Conservation (phyloP, 2,113 vertebrate genomes). For the Hemibagrus wyckioides region DNA sequence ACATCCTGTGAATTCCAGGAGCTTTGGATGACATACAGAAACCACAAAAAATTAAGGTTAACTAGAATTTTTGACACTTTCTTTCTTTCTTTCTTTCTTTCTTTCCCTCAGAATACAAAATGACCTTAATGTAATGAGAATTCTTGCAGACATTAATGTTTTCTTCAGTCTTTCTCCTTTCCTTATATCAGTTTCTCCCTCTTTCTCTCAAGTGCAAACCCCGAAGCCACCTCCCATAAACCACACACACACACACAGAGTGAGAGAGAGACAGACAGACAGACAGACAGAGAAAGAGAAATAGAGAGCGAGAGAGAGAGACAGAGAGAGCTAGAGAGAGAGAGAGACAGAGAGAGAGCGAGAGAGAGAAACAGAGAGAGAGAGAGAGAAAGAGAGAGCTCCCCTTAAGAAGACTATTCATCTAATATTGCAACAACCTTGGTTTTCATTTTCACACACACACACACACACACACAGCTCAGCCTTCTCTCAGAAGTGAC, state of each 20-base stretch:
- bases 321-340: neutral
- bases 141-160: neutral
- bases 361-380: neutral
- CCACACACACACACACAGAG: neutral
- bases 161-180: neutral
- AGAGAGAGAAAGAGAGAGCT: neutral
- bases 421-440: conserved; percentile 18
- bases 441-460: neutral
- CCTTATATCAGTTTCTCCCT: neutral
- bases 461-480: neutral
- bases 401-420: neutral
- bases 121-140: neutral
- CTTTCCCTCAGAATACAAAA: neutral
- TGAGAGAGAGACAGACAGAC: neutral
- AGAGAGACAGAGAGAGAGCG: neutral
- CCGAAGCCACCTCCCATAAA: neutral
- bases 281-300: neutral
- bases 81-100: neutral
- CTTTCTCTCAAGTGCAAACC: neutral
- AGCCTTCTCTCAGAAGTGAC: conserved; percentile 18
- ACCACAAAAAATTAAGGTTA: too few species aligned
- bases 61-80: too few species aligned
- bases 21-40: neutral
- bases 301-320: neutral
- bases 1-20: neutral